phyloP scores from a whole-genome alignment of 2,113 vertebrate species.

The Hypomesus transpacificus region DNA sequence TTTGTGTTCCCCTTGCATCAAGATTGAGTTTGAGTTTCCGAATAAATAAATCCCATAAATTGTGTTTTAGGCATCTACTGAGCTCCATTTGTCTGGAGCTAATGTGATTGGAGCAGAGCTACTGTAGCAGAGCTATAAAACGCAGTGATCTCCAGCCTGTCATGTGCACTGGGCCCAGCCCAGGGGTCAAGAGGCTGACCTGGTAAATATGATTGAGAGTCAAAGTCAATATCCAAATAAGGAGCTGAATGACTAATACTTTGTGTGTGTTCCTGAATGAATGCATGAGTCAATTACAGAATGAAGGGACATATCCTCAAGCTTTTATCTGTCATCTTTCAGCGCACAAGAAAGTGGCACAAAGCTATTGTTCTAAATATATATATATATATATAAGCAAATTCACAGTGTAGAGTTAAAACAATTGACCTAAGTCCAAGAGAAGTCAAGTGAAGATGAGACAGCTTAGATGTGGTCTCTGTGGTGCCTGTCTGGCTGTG shows the following conservation, averaged over 20 bases:
- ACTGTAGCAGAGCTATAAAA: conserved; percentile 18
- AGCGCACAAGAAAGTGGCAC: background rate
- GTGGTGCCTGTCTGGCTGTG: background rate
- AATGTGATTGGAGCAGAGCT: conserved; percentile 40
- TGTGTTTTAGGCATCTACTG: conserved; percentile 31
- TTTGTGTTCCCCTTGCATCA: background rate
- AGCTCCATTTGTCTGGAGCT: conserved; percentile 28
- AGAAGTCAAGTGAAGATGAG: background rate
- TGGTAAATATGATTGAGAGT: conserved; percentile 8
- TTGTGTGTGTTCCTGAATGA: background rate
- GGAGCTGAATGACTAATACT: conserved; percentile 5
- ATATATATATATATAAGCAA: too few relatives aligned
- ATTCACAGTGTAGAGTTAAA: too few relatives aligned
- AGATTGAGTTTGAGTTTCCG: background rate
- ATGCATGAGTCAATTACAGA: background rate
- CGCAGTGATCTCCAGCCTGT: conserved; percentile 20
- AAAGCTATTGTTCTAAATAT: too few relatives aligned
- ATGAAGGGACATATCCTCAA: background rate
- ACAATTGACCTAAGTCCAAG: background rate
- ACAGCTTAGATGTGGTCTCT: background rate
- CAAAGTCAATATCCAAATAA: conserved; percentile 3
- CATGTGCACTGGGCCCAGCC: conserved; percentile 6
- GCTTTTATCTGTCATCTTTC: background rate
- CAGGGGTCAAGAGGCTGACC: background rate
- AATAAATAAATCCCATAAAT: conserved; percentile 23